These are phyloP conservation scores for Presbytis comata DNA, from an alignment of 2,797 vertebrate genomes.

Conservation along the genomic window DNA sequence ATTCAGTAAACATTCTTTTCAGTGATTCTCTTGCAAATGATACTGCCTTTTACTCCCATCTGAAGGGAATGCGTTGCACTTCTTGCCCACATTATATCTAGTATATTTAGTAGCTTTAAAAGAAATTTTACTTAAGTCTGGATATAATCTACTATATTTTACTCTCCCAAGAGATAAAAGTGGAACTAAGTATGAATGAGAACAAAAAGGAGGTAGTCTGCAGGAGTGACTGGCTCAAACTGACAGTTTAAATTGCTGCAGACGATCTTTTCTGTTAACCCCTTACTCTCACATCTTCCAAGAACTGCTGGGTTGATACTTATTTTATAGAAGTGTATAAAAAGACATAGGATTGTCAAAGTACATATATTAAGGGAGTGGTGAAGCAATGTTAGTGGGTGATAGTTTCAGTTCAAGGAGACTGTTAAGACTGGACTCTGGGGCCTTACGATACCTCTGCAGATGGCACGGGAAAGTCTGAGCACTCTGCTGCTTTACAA, in stretches of 20 bases:
- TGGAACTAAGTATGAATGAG: not conserved
- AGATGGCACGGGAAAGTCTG: constrained; percentile 95
- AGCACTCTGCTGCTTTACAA: constrained; percentile 97
- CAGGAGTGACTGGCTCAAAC: not conserved
- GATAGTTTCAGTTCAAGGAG: constrained; percentile 81
- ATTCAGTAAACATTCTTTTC: not conserved
- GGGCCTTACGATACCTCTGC: constrained; percentile 96
- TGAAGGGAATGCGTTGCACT: not conserved
- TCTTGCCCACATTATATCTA: not conserved
- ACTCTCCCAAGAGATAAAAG: not conserved
- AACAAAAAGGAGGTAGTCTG: not conserved
- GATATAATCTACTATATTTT: not conserved
- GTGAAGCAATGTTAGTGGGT: constrained; percentile 78
- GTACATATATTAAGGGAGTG: constrained; percentile 60
- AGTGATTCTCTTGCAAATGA: not conserved
- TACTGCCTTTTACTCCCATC: not conserved
- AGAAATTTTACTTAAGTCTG: not conserved
- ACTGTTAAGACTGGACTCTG: constrained; percentile 82
- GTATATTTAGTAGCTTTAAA: not conserved
- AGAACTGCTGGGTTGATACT: not conserved
- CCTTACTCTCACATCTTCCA: not conserved
- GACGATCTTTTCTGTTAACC: not conserved
- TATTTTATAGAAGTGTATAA: constrained; percentile 61
- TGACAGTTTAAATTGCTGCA: not conserved
- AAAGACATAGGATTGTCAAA: constrained; percentile 68